Conservation (phyloP, 1,140 invertebrate genomes). For the Steinernema khuongi region DNA sequence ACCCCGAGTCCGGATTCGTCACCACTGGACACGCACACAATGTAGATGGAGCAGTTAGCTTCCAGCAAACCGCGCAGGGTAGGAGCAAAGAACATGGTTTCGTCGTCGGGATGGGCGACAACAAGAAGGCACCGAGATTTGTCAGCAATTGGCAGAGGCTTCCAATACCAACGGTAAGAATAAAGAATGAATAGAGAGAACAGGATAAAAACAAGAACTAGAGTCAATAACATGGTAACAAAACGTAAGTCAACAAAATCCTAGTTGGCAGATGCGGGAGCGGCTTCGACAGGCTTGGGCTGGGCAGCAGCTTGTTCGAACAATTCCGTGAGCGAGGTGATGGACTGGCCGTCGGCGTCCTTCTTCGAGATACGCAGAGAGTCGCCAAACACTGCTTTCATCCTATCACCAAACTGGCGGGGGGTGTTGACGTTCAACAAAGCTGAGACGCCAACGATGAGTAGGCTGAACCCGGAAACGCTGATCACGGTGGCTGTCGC, state of each 20-base stretch:
- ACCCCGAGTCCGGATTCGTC: slow-evolving; percentile 23
- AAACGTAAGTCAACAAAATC: background rate
- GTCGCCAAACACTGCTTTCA: slow-evolving; percentile 36
- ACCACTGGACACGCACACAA: background rate
- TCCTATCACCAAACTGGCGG: slow-evolving; percentile 32
- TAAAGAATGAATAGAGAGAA: background rate
- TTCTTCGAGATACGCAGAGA: background rate
- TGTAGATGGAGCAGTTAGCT: background rate
- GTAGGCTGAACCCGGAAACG: slow-evolving; percentile 32
- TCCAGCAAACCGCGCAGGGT: slow-evolving; percentile 70
- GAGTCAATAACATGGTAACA: slow-evolving; percentile 10
- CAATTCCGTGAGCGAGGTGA: background rate
- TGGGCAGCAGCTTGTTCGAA: background rate
- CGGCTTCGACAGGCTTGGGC: background rate
- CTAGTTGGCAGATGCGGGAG: background rate
- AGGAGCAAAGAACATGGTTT: slow-evolving; percentile 96
- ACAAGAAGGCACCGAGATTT: slow-evolving; percentile 69
- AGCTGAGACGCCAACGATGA: slow-evolving; percentile 32
- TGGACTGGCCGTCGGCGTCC: background rate
- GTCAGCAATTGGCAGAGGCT: background rate
- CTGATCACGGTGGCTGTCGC: slow-evolving; percentile 35
- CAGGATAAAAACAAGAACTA: background rate
- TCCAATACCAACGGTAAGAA: slow-evolving; percentile 1
- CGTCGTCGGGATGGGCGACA: slow-evolving; percentile 77
- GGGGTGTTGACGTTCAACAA: slow-evolving; percentile 37